These are phyloP conservation scores for Epinephelus fuscoguttatus DNA, from an alignment of 2,113 vertebrate species.

Conservation along the genomic window DNA sequence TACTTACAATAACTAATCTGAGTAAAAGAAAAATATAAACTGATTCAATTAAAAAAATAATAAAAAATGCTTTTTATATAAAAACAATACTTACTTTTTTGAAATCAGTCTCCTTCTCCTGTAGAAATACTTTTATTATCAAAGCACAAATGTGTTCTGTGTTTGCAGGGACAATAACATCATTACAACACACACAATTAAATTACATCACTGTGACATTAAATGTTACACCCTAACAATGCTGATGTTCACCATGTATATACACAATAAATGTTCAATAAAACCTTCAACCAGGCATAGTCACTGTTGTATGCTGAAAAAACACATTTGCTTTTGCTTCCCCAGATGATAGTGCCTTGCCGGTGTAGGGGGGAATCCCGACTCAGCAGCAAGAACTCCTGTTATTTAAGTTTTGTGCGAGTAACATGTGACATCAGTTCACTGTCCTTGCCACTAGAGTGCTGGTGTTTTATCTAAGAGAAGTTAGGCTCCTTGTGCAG, in stretches of 20 bases:
- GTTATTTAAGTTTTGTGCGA: slow-evolving; percentile 25
- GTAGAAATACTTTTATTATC: background rate
- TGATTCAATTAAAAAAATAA: background rate
- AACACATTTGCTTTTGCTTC: background rate
- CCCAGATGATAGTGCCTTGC: background rate
- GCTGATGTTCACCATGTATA: background rate
- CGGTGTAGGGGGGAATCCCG: background rate
- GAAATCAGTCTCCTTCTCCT: background rate
- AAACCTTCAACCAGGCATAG: background rate
- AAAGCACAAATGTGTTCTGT: slow-evolving; percentile 1
- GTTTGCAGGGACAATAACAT: too few relatives aligned
- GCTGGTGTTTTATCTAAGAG: background rate
- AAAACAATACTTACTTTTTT: slow-evolving; percentile 9
- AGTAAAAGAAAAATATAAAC: background rate
- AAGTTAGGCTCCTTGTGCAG: background rate
- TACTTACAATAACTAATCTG: background rate
- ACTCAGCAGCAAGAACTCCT: background rate
- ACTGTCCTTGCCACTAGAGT: background rate
- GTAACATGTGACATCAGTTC: background rate
- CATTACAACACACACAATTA: background rate
- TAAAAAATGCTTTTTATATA: background rate
- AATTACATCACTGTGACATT: background rate
- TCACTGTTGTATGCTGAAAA: background rate
- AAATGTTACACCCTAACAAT: background rate
- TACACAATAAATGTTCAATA: background rate